These are phyloP conservation scores for Zelostemma sp. DNA, from an alignment of 1,140 invertebrate species.

Conservation along the genomic window DNA sequence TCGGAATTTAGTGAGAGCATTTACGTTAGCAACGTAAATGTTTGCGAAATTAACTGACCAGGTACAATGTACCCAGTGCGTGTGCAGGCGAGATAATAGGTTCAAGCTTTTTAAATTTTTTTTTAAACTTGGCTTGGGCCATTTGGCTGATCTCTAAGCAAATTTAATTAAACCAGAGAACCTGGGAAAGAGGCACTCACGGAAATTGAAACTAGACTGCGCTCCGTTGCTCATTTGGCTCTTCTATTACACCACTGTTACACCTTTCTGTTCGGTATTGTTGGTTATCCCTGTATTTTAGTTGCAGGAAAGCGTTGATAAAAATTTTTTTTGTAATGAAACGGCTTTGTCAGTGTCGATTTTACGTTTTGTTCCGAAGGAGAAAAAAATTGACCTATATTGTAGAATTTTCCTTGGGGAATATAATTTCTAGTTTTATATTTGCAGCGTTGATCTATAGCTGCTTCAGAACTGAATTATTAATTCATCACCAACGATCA, in stretches of 20 bases:
- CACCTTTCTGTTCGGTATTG: conserved; percentile 10
- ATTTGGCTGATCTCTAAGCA: conserved; percentile 55
- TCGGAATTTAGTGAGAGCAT: neutral
- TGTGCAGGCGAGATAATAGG: conserved; percentile 35
- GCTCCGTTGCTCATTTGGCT: conserved; percentile 25
- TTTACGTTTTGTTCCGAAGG: no score
- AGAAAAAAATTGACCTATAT: no score
- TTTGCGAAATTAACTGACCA: conserved; percentile 40
- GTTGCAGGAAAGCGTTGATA: no score
- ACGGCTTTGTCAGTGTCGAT: no score
- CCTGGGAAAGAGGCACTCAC: conserved; percentile 35
- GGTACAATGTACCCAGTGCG: conserved; percentile 25
- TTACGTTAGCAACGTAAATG: conserved; percentile 4
- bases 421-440: no score
- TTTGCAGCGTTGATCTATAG: no score
- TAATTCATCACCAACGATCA: no score
- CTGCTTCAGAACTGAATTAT: no score
- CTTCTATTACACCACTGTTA: conserved; percentile 39
- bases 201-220: conserved; percentile 58
- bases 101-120: conserved; percentile 15
- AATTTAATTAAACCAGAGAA: conserved; percentile 58
- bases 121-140: conserved; percentile 25
- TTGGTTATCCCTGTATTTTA: no score
- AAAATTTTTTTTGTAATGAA: no score
- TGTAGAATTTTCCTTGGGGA: no score